Base-by-base conservation (phyloP, 2,888 invertebrate species). In the Trichopoda pennipes region DNA sequence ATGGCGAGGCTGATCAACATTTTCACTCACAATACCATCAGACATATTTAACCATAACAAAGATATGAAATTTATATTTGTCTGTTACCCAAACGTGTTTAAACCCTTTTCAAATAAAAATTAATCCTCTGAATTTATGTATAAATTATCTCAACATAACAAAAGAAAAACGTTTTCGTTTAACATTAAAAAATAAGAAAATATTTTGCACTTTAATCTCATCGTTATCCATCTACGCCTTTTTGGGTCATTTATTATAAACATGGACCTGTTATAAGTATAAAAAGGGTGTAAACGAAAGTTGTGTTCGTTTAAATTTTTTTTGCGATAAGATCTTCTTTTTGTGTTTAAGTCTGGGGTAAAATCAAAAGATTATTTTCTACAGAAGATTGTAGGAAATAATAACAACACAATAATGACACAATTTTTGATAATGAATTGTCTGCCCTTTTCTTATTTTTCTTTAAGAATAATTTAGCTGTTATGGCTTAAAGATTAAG, bases 351-450 rank as follows among this genome's bases (percentile, higher is more conserved):
- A 60, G 53, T 63, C 28, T 53, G 23, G n/a, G 7, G n/a, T n/a
- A 38, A 1, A n/a, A 14, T 6, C 42, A 35, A 28, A 7, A 8
- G 21, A n/a, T 8, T 38, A 32, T 28, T 28, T 28, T 28, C 3
- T 4, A 28, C 28, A 12, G 7, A 1, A 16, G 17, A 21, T 19
- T 60, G 55, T 53, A 44, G 78, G 47, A 74, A 78, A 74, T 68
- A 63, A 78, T 69, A 64, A 53, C 58, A 55, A 44, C 47, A 78
- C 69, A n/a, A n/a, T n/a, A n/a, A n/a, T 81, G 81, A 74, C 78
- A 74, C 63, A 78, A 78, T 78, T 78, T 81, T 63, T 42, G 63
- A 64, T 81, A 81, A 81, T 74, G 73, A 81, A 81, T 74, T 78
- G 69, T 55, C 35, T 68, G 16, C 68, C 73, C 35, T 17, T 19